Evolutionary conservation across 2,888 invertebrate species (phyloP).

Genomic region (Philaethria dido): DNA sequence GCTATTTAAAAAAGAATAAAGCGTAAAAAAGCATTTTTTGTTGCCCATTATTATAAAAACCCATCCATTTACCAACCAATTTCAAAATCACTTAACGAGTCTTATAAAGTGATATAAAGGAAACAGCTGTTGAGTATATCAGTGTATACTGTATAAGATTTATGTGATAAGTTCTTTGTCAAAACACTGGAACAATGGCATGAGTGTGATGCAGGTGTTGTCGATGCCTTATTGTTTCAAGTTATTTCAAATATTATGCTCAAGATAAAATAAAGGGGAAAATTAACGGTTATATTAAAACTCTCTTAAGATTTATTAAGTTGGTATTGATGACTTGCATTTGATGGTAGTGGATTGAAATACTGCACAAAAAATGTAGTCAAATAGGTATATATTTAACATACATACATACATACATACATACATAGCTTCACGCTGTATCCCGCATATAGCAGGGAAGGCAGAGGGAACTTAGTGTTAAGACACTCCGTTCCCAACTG

Average conservation of each 20-base stretch:
- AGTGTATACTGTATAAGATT: slow-evolving; percentile 36
- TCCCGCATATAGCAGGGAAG: no score
- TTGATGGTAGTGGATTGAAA: background rate
- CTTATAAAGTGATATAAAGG: slow-evolving; percentile 24
- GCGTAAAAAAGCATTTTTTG: background rate
- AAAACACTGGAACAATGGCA: slow-evolving; percentile 49
- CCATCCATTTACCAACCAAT: slow-evolving; percentile 3
- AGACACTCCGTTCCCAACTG: no score
- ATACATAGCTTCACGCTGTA: no score
- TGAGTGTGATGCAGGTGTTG: slow-evolving; percentile 43
- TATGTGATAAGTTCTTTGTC: slow-evolving; percentile 56
- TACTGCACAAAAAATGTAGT: no score
- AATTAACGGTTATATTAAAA: slow-evolving; percentile 9
- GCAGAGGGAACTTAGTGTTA: no score
- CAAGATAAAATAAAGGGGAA: slow-evolving; percentile 20
- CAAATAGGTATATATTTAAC: no score
- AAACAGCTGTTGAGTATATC: slow-evolving; percentile 23
- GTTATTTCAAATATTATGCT: slow-evolving; percentile 40
- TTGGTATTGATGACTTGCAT: no score
- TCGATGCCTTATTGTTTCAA: slow-evolving; percentile 40
- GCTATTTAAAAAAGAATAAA: background rate
- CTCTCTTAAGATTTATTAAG: background rate
- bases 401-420: no score
- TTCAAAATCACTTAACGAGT: slow-evolving; percentile 19
- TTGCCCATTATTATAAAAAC: background rate